Conservation (phyloP, 2,797 vertebrate species). For the Melanitta fusca region DNA sequence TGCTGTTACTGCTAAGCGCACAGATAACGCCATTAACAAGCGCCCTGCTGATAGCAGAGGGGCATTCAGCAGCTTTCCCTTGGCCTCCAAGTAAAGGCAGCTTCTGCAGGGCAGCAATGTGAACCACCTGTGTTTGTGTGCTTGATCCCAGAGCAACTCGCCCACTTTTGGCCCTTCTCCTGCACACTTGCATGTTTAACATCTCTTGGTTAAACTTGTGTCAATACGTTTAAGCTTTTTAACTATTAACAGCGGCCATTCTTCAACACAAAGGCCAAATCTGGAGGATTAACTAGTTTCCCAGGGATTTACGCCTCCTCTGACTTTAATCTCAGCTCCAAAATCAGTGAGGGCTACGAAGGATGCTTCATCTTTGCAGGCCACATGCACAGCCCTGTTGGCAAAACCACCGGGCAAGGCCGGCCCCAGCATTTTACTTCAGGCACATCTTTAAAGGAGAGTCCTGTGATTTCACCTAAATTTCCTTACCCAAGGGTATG, state of each 20-base stretch:
- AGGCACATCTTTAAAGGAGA: background rate
- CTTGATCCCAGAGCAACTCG: background rate
- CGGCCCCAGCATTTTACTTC: background rate
- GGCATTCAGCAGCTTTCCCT: background rate
- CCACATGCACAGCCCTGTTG: background rate
- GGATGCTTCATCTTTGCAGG: background rate
- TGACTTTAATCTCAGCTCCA: background rate
- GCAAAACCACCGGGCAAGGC: background rate
- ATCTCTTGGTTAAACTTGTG: background rate
- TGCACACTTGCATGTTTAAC: background rate
- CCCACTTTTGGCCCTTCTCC: background rate
- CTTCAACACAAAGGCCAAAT: background rate
- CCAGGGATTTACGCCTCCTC: background rate
- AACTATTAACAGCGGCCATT: background rate
- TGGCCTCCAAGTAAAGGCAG: background rate
- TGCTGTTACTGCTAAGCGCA: background rate
- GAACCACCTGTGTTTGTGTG: background rate
- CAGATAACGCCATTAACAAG: constrained; percentile 28
- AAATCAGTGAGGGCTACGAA: background rate
- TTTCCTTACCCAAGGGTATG: background rate
- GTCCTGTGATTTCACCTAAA: background rate
- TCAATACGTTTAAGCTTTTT: background rate
- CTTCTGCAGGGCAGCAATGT: background rate
- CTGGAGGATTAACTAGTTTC: background rate
- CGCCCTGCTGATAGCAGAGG: background rate